Conservation (phyloP, 2,888 invertebrate genomes). For the Disparrhopalites patrizii region DNA sequence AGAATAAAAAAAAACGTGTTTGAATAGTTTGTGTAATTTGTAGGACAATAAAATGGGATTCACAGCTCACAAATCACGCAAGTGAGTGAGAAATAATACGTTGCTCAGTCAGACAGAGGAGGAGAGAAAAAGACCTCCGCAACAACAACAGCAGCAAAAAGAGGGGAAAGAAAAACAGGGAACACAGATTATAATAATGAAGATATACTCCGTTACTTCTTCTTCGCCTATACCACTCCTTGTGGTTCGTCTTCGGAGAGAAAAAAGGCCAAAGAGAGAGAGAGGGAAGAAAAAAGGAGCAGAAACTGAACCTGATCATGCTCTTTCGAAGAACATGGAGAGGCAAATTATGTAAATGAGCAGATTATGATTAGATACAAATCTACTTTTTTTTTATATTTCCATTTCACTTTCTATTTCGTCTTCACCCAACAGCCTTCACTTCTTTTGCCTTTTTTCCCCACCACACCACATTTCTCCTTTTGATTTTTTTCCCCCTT, state of each 20-base stretch:
- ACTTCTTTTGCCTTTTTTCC: too few species aligned
- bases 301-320: background rate
- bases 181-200: background rate
- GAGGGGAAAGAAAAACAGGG: background rate
- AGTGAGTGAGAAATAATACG: background rate
- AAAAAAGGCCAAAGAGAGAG: background rate
- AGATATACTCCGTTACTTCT: too few species aligned
- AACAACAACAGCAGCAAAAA: too few species aligned
- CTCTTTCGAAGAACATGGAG: background rate
- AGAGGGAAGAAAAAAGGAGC: background rate
- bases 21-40: background rate
- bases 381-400: background rate
- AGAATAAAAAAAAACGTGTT: too few species aligned
- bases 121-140: too few species aligned
- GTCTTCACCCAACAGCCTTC: too few species aligned
- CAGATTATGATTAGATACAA: background rate
- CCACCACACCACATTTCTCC: too few species aligned
- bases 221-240: too few species aligned
- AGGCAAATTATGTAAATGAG: conserved; percentile 6
- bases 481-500: too few species aligned
- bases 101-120: too few species aligned
- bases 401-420: too few species aligned
- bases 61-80: background rate
- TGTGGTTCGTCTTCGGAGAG: background rate
- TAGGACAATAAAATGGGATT: background rate